Percentiles rank a stretch among this genome's conserved stretches.
Conservation (phyloP, 2,797 vertebrate species). For the Ptychobarbus kaznakovi region DNA sequence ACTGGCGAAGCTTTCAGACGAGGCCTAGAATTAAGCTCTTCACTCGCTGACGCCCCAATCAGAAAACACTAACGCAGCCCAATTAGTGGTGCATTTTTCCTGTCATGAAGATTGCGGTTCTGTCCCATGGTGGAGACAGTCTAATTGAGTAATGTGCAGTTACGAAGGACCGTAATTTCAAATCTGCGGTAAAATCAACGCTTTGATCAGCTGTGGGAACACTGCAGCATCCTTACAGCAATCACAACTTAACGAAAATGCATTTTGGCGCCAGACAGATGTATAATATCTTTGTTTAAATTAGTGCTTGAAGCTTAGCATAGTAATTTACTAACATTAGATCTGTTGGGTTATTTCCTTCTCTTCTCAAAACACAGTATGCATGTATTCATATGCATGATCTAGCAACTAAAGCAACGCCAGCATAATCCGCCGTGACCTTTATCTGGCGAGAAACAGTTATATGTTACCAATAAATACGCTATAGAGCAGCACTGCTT, state of each 20-base stretch:
- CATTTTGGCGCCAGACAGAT: slow-evolving; percentile 60
- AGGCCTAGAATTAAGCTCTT: slow-evolving; percentile 72
- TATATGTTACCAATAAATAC: slow-evolving; percentile 34
- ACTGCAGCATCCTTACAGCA: slow-evolving; percentile 61
- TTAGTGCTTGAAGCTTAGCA: not conserved
- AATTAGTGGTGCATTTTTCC: slow-evolving; percentile 70
- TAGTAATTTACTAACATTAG: slow-evolving; percentile 23
- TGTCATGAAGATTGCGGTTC: slow-evolving; percentile 69
- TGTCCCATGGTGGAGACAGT: slow-evolving; percentile 68
- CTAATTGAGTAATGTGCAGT: slow-evolving; percentile 53
- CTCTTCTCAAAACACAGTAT: not conserved
- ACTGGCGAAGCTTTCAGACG: slow-evolving; percentile 65
- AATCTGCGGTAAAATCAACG: slow-evolving; percentile 65
- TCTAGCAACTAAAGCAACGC: not conserved
- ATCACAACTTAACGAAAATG: slow-evolving; percentile 68
- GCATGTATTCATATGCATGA: not conserved
- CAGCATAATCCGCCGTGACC: not conserved
- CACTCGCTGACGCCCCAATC: slow-evolving; percentile 70
- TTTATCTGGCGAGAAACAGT: slow-evolving; percentile 6
- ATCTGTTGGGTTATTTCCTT: not conserved
- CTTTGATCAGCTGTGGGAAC: slow-evolving; percentile 70
- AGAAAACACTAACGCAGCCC: slow-evolving; percentile 66
- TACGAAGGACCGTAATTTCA: slow-evolving; percentile 70
- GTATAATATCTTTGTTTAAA: slow-evolving; percentile 50
- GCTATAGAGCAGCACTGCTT: slow-evolving; percentile 20